Conservation (phyloP, 2,888 invertebrate species). For the Crepidodera aurea region DNA sequence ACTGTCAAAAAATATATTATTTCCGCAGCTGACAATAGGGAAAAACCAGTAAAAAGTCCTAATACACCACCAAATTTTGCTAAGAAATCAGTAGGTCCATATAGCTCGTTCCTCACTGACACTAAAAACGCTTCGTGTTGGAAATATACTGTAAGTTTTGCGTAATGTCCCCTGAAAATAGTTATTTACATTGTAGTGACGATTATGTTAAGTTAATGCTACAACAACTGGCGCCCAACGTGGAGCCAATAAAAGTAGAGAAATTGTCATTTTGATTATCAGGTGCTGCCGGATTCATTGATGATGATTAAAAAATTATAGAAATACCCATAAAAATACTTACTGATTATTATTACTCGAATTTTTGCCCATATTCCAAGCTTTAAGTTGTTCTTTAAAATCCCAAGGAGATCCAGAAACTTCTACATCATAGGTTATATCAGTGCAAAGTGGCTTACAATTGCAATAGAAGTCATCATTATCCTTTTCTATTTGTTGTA, state of each 20-base stretch:
- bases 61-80: constrained; percentile 53
- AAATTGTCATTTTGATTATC: too few species aligned
- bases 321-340: too few species aligned
- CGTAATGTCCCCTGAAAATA: constrained; percentile 43
- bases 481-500: constrained; percentile 19
- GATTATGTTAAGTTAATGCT: too few species aligned
- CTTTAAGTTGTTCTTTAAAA: constrained; percentile 56
- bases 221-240: too few species aligned
- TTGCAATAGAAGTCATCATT: constrained; percentile 57
- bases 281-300: too few species aligned
- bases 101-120: constrained; percentile 50
- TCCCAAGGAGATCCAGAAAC: constrained; percentile 72
- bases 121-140: constrained; percentile 46
- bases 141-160: constrained; percentile 47
- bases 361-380: neutral
- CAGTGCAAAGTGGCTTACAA: constrained; percentile 70
- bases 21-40: constrained; percentile 62
- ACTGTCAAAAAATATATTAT: constrained; percentile 66
- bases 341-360: neutral
- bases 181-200: too few species aligned
- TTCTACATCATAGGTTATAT: constrained; percentile 73
- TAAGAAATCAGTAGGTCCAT: constrained; percentile 51
- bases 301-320: too few species aligned
- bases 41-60: constrained; percentile 57
- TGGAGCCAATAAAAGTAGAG: too few species aligned